phyloP scores from a whole-genome alignment of 2,113 vertebrate genomes.

The Varanus salvator region DNA sequence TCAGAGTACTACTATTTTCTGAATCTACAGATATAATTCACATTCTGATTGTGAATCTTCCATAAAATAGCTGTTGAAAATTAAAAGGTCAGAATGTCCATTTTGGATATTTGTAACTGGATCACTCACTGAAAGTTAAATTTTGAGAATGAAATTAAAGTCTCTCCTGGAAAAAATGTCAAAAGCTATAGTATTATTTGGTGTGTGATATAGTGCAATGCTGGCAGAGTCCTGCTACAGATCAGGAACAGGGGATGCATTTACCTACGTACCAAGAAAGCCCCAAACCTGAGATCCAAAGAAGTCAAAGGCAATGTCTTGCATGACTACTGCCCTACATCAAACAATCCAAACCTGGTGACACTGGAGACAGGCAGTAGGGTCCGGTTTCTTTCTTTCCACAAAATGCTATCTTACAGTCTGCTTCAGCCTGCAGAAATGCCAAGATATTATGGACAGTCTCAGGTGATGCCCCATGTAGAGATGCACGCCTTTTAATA shows the following conservation, averaged over 20 bases:
- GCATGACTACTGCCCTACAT: neutral
- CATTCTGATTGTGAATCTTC: neutral
- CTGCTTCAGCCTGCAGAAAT: neutral
- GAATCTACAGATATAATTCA: neutral
- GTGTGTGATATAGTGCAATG: neutral
- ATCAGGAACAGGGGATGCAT: neutral
- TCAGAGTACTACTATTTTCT: neutral
- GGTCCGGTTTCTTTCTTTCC: neutral
- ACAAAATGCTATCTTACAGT: neutral
- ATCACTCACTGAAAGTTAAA: neutral
- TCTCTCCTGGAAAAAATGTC: neutral
- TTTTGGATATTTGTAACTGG: neutral
- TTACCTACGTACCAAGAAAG: neutral
- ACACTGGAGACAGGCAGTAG: neutral
- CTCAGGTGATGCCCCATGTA: no score
- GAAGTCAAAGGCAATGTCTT: neutral
- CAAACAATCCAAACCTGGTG: no score
- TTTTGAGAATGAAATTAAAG: neutral
- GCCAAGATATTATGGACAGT: neutral
- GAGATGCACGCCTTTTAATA: no score
- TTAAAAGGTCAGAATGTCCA: neutral
- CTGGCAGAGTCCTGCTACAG: neutral
- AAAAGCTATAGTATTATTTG: neutral
- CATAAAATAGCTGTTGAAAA: neutral
- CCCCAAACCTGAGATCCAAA: neutral